Conservation (phyloP, 2,888 invertebrate species). For the Scaptomyza caliginosa region DNA sequence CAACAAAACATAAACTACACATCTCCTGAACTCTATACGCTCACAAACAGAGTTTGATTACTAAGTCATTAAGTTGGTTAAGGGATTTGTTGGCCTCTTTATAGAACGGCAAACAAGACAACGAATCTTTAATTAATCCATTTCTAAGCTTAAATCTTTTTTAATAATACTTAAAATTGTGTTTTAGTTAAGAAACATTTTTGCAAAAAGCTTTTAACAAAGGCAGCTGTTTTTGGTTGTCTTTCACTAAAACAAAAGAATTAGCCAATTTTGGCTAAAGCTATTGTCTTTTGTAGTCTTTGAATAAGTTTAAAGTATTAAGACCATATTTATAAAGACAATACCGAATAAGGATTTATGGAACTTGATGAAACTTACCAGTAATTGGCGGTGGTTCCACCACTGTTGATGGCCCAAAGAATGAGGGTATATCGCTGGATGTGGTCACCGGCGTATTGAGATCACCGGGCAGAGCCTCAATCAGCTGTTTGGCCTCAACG, state of each 20-base stretch:
- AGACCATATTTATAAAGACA: too few relatives aligned
- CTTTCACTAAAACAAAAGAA: not conserved
- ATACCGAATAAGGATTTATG: too few relatives aligned
- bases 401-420: slow-evolving; percentile 93
- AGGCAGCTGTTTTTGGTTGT: not conserved
- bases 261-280: too few relatives aligned
- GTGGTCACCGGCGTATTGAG: slow-evolving; percentile 98
- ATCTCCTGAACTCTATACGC: slow-evolving; percentile 23
- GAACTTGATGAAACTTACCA: too few relatives aligned
- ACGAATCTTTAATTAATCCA: too few relatives aligned
- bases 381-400: slow-evolving; percentile 96
- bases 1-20: slow-evolving; percentile 29
- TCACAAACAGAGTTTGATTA: not conserved
- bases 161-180: too few relatives aligned
- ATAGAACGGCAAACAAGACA: too few relatives aligned
- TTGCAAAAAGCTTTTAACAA: too few relatives aligned
- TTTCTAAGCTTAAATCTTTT: not conserved
- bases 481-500: slow-evolving; percentile 67
- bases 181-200: too few relatives aligned
- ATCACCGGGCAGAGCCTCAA: slow-evolving; percentile 88
- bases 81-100: not conserved
- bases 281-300: too few relatives aligned
- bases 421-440: slow-evolving; percentile 94
- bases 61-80: not conserved
- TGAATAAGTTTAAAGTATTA: too few relatives aligned